Evolutionary conservation across 2,797 vertebrate genomes (phyloP).

Genomic region (Sarcophilus harrisii): DNA sequence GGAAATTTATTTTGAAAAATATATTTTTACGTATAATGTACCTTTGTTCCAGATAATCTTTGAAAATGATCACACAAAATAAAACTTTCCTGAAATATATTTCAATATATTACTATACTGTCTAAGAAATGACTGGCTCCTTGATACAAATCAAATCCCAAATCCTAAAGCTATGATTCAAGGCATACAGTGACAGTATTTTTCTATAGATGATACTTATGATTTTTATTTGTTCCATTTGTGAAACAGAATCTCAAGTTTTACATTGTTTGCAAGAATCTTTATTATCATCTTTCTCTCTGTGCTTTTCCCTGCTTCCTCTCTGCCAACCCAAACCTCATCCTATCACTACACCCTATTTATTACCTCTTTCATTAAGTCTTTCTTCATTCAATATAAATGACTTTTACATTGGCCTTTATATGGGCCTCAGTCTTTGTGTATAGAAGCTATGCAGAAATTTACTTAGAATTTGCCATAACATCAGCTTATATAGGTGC

Average conservation of each 20-base stretch:
- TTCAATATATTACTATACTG: background rate
- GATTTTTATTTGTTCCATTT: background rate
- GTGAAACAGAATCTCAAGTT: no score
- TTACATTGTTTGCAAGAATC: background rate
- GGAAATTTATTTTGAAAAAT: background rate
- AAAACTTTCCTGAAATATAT: background rate
- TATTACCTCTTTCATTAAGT: background rate
- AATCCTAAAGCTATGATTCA: background rate
- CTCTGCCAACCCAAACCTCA: background rate
- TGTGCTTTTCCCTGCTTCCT: background rate
- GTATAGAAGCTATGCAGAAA: background rate
- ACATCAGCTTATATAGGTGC: background rate
- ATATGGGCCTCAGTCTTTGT: background rate
- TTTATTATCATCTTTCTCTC: conserved; percentile 3
- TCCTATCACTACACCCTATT: background rate
- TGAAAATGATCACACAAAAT: background rate
- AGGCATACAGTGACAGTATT: background rate
- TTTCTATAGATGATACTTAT: background rate
- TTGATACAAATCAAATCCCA: background rate
- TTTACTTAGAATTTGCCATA: background rate
- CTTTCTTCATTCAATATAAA: background rate
- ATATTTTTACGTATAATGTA: background rate
- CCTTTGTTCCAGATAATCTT: background rate
- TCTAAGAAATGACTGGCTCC: background rate
- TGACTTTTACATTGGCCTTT: background rate